These are phyloP conservation scores for Chaetodon trifasciatus DNA, from an alignment of 2,797 vertebrate genomes.

Conservation along the genomic window DNA sequence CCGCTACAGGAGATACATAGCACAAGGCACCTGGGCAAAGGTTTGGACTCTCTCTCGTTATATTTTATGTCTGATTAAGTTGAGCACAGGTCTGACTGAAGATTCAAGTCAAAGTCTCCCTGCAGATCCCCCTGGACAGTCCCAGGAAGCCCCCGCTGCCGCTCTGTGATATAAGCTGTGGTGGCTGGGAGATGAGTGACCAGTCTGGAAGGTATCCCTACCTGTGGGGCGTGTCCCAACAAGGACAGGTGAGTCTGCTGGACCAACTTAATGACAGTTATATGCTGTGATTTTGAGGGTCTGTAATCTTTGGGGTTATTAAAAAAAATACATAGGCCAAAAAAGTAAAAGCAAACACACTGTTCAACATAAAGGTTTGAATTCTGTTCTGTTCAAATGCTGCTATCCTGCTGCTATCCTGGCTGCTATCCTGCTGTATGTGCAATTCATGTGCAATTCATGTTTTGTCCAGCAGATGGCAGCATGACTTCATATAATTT, in stretches of 20 bases:
- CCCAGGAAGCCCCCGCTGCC: constrained; percentile 88
- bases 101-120: not conserved
- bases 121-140: constrained; percentile 88
- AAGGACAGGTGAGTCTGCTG: constrained; percentile 90
- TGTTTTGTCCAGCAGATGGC: constrained; percentile 75
- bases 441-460: not conserved
- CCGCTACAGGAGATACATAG: constrained; percentile 95
- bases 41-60: constrained; percentile 55
- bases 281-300: not conserved
- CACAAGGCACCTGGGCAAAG: constrained; percentile 94
- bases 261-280: no score
- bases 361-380: not conserved
- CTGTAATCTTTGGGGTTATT: not conserved
- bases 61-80: not conserved
- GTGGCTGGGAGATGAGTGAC: constrained; percentile 95
- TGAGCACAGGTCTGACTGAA: not conserved
- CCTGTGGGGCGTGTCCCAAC: constrained; percentile 95
- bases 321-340: not conserved
- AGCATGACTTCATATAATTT: constrained; percentile 48
- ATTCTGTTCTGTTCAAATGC: no score
- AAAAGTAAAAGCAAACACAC: not conserved
- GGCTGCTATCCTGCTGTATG: not conserved
- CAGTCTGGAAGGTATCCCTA: constrained; percentile 91
- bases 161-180: constrained; percentile 94
- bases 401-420: not conserved